Base-by-base conservation (phyloP, 1,140 invertebrate species). In the Delia radicum region DNA sequence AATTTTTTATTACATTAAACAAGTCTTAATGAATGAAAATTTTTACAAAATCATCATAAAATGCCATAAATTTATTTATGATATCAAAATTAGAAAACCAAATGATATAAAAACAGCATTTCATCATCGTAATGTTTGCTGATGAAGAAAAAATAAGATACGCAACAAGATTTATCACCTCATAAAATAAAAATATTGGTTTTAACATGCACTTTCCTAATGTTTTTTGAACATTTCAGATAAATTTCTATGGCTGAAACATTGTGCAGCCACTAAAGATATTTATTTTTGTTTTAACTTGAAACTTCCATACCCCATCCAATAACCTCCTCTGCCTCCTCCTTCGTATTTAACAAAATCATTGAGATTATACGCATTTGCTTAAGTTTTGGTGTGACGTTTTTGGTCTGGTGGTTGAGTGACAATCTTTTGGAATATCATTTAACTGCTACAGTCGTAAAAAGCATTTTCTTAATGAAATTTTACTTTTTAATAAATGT, bases 401-500 rank as follows among this genome's bases (percentile, higher is more conserved):
- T n/a, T n/a, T n/a, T n/a, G n/a, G n/a, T 4, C 42, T 48, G 15
- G 4, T n/a, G 15, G 12, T 48, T 48, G 42, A 48, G 42, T 48
- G 42, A 48, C 42, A 48, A 5, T 48, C 12, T n/a, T 48, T 48
- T 48, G 42, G 12, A 33, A 10, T n/a, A 3, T 15, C 13, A 15
- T 48, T 4, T 48, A n/a, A 15, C 13, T 48, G 42, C 4, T 33
- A 10, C 10, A 21, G 48, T 55, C 48, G 48, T 55, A 24, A 55
- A 55, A 55, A 21, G n/a, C 48, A 55, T 55, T 55, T 55, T 55
- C 48, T 21, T 55, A 55, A 55, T 55, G 48, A 55, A 55, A 55
- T 55, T 55, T 55, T 55, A 55, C 48, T 55, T 55, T 55, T 55
- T 55, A 55, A 55, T 55, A 55, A 55, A 55, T 21, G 48, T 55